Conservation (phyloP, 2,113 vertebrate genomes). For the Melanostigma gelatinosum region DNA sequence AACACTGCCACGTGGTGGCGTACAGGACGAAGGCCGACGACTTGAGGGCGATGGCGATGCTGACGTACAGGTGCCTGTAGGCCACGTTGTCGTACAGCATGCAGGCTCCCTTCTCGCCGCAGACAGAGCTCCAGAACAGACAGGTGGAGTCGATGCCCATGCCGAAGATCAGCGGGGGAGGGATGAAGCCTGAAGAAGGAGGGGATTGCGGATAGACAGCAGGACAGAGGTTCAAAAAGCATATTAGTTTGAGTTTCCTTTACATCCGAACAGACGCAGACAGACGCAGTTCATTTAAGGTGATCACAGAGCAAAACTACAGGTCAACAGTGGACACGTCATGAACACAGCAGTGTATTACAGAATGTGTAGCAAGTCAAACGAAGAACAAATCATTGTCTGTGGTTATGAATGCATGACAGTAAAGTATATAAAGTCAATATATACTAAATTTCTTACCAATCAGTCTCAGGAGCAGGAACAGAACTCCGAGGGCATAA, state of each 20-base stretch:
- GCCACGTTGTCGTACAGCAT: slow-evolving; percentile 84
- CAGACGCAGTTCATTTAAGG: not conserved
- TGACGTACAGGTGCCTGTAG: slow-evolving; percentile 84
- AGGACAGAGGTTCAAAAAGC: slow-evolving; percentile 43
- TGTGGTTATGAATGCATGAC: not conserved
- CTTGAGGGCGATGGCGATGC: slow-evolving; percentile 84
- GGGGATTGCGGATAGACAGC: slow-evolving; percentile 31
- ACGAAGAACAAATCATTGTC: not conserved
- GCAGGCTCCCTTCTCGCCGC: slow-evolving; percentile 81
- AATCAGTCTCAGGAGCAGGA: slow-evolving; percentile 81
- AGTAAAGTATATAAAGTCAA: not conserved
- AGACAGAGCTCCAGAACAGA: slow-evolving; percentile 83
- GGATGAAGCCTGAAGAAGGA: slow-evolving; percentile 80
- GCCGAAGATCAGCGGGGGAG: slow-evolving; percentile 84
- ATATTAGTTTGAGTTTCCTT: slow-evolving; percentile 30
- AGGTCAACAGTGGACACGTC: not conserved
- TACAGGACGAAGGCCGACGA: slow-evolving; percentile 80
- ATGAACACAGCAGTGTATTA: not conserved
- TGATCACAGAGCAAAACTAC: slow-evolving; percentile 25
- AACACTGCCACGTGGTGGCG: slow-evolving; percentile 82
- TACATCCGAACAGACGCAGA: slow-evolving; percentile 31
- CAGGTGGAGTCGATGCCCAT: slow-evolving; percentile 86
- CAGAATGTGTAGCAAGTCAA: not conserved
- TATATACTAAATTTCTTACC: slow-evolving; percentile 58
- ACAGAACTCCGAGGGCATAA: slow-evolving; percentile 81